Base-by-base conservation (phyloP, 2,113 vertebrate genomes). In the Coturnix japonica region DNA sequence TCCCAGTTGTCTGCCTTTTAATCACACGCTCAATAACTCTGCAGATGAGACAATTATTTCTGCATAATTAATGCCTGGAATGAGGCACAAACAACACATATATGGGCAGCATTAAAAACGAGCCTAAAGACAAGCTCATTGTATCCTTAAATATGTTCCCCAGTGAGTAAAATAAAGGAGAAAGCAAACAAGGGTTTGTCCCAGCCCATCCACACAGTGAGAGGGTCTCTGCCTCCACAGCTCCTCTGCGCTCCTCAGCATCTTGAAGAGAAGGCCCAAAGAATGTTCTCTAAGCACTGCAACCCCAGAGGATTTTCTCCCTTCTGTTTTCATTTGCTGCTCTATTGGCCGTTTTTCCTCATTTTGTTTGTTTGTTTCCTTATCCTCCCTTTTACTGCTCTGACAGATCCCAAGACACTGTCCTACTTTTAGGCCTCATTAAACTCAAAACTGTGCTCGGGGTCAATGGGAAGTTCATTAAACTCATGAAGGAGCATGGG, bases 21-120 rank as follows among this genome's bases (percentile, higher is more conserved):
- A 95, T 95, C 95, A 95, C 80, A 90, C 61, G 57, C 95, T 95
- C 92, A 65, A 85, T 91, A 94, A 94, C 92, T 74, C 90, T 51
- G 63, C 84, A 93, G 93, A 96, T 94, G 61, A 90, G 80, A 80
- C 93, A 88, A 95, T 94, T 90, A 95, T 93, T 95, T 95, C 93
- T 26, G 41, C 83, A 47, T 79, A 94, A 96, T 95, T 90, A 95
- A 81, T 81, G 92, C 61, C 90, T 84, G 17, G 93, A 95, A 81
- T 37, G 88, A 95, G 70, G 89, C 71, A 39, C 92, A 66, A 89
- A 80, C 94, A 94, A 81, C 93, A 86, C 56, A 77, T 74, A 78
- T 86, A 81, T 71, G 2, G 3, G 90, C 49, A n/a, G 31, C 57
- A 60, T 80, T 88, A 70, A 76, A 6, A 47, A 47, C 16, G 69